phyloP scores from a whole-genome alignment of 2,797 vertebrate genomes.

The Clarias pachynema region DNA sequence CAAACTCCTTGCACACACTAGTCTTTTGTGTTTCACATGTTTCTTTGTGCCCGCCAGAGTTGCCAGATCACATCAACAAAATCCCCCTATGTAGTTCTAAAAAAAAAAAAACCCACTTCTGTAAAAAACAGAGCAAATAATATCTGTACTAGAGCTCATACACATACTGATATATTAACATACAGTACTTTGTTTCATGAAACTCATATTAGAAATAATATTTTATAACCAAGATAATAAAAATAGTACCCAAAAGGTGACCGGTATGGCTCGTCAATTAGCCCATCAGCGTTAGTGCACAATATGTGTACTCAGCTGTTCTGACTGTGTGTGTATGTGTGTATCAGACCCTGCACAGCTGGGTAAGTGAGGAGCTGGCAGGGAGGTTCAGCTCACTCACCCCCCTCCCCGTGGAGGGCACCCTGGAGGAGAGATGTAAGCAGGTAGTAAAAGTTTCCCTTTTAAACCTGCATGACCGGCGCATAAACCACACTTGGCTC shows the following conservation, averaged over 20 bases:
- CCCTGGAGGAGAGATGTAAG: conserved; percentile 93
- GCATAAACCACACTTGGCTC: conserved; percentile 14
- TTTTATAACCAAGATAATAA: too few species aligned
- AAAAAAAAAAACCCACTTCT: too few species aligned
- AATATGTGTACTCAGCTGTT: neutral
- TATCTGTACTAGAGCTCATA: too few species aligned
- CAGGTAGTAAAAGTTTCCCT: conserved; percentile 81
- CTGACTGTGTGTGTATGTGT: conserved; percentile 31
- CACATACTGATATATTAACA: too few species aligned
- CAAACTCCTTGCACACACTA: too few species aligned
- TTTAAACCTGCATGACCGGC: conserved; percentile 33
- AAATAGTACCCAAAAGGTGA: neutral
- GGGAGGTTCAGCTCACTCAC: conserved; percentile 80
- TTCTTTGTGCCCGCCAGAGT: too few species aligned
- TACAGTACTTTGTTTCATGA: too few species aligned
- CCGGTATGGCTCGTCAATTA: neutral
- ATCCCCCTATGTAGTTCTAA: too few species aligned
- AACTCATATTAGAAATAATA: too few species aligned
- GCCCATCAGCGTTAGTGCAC: neutral
- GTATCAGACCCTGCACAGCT: conserved; percentile 82
- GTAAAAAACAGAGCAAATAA: too few species aligned
- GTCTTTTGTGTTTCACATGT: too few species aligned
- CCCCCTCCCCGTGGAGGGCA: conserved; percentile 86
- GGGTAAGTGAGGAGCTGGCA: conserved; percentile 84
- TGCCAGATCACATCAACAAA: too few species aligned